Base-by-base conservation (phyloP, 2,113 vertebrate genomes). In the human region DNA sequence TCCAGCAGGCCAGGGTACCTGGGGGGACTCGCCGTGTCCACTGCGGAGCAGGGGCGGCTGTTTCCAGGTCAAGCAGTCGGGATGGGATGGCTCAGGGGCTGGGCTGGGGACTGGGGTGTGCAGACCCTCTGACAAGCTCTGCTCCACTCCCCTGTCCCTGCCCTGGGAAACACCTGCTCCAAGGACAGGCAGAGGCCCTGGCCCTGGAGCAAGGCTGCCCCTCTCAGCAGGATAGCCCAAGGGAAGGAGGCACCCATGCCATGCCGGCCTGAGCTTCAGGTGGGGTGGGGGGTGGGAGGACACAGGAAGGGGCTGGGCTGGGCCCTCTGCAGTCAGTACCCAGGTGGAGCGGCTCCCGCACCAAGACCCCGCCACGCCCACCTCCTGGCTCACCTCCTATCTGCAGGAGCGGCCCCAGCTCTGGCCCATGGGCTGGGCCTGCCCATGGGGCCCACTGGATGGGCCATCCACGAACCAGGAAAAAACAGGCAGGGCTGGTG, bases 401-500 rank as follows among this genome's bases (percentile, higher is more conserved):
- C 50, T 3, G 52, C 61, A 64, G 50, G 66, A 27, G 25, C 0
- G 32, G 18, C 25, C 45, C 27, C 18, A 32, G n/a, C 55, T 55
- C 89, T 35, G n/a, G 55, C 16, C 35, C 8, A 0, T 1, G 78
- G 43, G 64, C 43, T 82, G 40, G 89, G 2, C 38, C 20, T 82
- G 10, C 52, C n/a, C 0, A 0, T 13, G 4, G 11, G 68, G 25
- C 23, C 64, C 68, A 27, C 92, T 4, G 52, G 76, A 83, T 18
- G 52, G 82, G n/a, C 92, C 52, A 50, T 96, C 80, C 50, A 96
- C 76, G 89, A 96, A 84, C 90, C 79, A 89, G 83, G 94, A 92
- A 57, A 79, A 93, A 72, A 73, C 66, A 96, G 14, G 79, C 1
- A n/a, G 17, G 59, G 23, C 38, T 9, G 73, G 75, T 35, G 38